Evolutionary conservation across 2,797 vertebrate species (phyloP), one percentile per base, ranked within the genome.

Genomic region (Hipposideros larvatus): DNA sequence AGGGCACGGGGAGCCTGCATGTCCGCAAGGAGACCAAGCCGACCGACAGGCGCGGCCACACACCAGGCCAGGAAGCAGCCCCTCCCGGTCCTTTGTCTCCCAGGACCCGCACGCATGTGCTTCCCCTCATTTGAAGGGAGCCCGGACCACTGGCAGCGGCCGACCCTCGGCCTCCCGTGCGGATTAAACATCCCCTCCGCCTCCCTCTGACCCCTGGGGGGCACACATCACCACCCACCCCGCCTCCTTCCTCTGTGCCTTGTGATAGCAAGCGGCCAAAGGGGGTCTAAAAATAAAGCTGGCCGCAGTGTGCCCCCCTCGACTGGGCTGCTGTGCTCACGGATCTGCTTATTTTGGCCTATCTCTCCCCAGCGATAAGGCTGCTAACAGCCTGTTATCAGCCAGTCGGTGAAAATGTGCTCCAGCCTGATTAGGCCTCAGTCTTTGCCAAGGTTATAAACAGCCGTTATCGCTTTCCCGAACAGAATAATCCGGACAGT

Each of bases 401-500:
- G 99, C 98, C 99, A 99, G 99, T 99, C 98, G 97, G 99, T 99
- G 99, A 99, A 99, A 99, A 99, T 99, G 99, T 99, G 99, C 99
- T 99, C 98, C 99, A 99, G 99, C 98, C 99, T 99, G 99, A 99
- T 99, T 99, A 99, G 99, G 99, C 99, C 99, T 99, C 99, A 98
- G 99, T 99, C 99, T 99, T 99, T 99, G 99, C 99, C 99, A 99
- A 99, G 99, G 99, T 99, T 99, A 99, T 99, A 99, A 99, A 99
- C 99, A 99, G 99, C 99, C 99, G 98, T 99, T 99, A 99, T 99
- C 99, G 98, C 98, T 99, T 98, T 98, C 99, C 99, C 99, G 99
- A 99, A 99, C 99, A 99, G 99, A 99, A 99, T 99, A 99, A 99
- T 99, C 99, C 99, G 98, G 99, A 99, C 99, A 99, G 99, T 99